A percentile compares a stretch with the other conserved stretches of the same genome.
Evolutionary conservation across 2,113 vertebrate genomes (phyloP).

Genomic region (Crocuta crocuta): DNA sequence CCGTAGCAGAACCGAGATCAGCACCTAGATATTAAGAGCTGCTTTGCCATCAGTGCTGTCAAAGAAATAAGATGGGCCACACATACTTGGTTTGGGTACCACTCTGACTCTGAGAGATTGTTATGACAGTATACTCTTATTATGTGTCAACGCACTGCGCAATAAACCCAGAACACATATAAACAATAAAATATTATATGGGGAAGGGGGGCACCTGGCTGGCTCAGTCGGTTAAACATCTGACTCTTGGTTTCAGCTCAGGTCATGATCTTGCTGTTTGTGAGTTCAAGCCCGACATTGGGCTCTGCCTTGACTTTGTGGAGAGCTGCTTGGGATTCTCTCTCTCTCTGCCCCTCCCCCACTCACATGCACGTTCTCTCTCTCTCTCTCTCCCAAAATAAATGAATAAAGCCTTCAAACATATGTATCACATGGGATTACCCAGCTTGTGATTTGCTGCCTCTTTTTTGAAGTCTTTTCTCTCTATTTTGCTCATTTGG

Average conservation of each 20-base stretch:
- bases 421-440: no score
- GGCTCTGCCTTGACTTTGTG: no score
- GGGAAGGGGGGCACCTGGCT: no score
- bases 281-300: no score
- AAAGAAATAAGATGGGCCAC: background rate
- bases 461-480: background rate
- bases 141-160: slow-evolving; percentile 62
- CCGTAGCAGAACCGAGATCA: background rate
- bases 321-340: no score
- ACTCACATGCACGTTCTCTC: no score
- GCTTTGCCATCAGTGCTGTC: background rate
- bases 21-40: background rate
- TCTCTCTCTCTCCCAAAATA: no score
- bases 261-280: no score
- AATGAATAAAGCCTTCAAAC: no score
- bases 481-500: background rate
- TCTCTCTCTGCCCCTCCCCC: no score
- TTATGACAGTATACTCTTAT: slow-evolving; percentile 71
- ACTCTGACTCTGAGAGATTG: slow-evolving; percentile 64
- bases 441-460: background rate
- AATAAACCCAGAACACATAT: slow-evolving; percentile 75
- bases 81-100: background rate
- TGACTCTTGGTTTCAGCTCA: no score
- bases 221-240: no score
- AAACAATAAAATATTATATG: background rate